Conservation (phyloP, 2,888 invertebrate genomes). For the Drosophila formosana region DNA sequence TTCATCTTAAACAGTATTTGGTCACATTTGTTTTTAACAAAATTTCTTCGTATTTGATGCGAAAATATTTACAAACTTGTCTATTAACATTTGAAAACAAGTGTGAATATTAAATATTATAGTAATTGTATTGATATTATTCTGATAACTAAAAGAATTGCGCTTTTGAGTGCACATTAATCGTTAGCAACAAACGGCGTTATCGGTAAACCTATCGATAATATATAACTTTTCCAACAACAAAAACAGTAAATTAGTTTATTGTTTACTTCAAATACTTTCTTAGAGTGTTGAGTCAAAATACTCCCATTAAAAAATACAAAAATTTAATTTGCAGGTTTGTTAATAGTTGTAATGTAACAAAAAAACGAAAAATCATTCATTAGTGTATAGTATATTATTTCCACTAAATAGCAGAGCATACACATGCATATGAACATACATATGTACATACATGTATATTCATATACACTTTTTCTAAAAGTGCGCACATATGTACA, state of each 20-base stretch:
- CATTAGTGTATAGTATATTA: too few species aligned
- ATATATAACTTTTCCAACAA: background rate
- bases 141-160: background rate
- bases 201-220: conserved; percentile 4
- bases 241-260: background rate
- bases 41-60: background rate
- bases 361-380: too few species aligned
- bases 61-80: background rate
- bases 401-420: too few species aligned
- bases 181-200: background rate
- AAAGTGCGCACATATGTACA: too few species aligned
- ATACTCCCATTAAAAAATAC: background rate
- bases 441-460: too few species aligned
- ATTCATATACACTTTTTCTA: too few species aligned
- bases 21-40: background rate
- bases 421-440: too few species aligned
- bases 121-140: background rate
- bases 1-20: background rate
- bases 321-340: background rate
- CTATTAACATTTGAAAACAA: background rate
- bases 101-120: background rate
- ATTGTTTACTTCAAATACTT: background rate
- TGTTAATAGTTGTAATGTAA: background rate
- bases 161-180: background rate
- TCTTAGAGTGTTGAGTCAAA: background rate